A percentile compares a stretch with the other conserved stretches of the same genome.
phyloP scores from a whole-genome alignment of 2,113 vertebrate species.

The Cyanoderma ruficeps region DNA sequence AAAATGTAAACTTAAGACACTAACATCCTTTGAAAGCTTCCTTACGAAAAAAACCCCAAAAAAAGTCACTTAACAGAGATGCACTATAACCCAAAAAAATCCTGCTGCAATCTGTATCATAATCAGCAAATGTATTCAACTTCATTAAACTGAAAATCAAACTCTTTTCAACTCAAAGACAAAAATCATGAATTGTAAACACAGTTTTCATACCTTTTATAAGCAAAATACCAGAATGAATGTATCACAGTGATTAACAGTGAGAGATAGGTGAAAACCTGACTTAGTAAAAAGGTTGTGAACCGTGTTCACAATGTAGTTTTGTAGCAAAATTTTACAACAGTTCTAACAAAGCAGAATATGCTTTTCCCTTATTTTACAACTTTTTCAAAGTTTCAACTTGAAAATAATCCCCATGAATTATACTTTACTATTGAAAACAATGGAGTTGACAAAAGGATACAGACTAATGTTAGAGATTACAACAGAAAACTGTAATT shows the following conservation, averaged over 20 bases:
- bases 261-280: rapidly evolving
- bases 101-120: neutral
- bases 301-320: neutral
- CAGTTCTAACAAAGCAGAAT: neutral
- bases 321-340: neutral
- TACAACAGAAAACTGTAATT: neutral
- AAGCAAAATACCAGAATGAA: neutral
- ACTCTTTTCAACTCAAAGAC: neutral
- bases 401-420: neutral
- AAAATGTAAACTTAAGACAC: neutral
- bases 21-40: neutral
- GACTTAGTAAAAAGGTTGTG: neutral
- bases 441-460: neutral
- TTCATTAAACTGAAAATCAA: neutral
- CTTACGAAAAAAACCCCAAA: no score
- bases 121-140: neutral
- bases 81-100: neutral
- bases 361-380: neutral
- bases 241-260: neutral
- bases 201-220: neutral
- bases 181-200: neutral
- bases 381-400: neutral
- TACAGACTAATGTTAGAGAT: neutral
- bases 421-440: neutral
- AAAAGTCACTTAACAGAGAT: neutral